Evolutionary conservation across 2,888 invertebrate species (phyloP).

Genomic region (Clivina fossor): DNA sequence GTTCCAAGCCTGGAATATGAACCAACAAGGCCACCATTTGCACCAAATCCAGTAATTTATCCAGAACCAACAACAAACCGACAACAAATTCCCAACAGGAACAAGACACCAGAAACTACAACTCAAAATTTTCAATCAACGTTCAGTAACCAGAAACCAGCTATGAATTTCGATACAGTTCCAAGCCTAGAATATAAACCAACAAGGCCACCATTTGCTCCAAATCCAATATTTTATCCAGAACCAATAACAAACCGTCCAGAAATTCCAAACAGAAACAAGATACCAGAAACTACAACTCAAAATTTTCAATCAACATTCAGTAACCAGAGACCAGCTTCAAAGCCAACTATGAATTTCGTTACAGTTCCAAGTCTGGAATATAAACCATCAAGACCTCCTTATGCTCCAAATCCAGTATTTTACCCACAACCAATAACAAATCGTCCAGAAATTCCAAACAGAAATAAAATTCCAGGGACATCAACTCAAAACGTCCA

Average conservation of each 20-base stretch:
- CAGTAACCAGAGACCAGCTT: conserved; percentile 9
- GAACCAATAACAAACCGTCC: conserved; percentile 5
- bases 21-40: not conserved
- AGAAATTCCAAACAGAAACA: conserved; percentile 4
- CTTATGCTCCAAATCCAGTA: conserved; percentile 12
- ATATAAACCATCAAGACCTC: conserved; percentile 12
- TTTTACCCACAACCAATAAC: conserved; percentile 12
- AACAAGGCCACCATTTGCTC: conserved; percentile 15
- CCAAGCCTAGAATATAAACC: conserved; percentile 21
- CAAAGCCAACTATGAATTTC: conserved; percentile 1
- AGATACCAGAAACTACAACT: conserved; percentile 2
- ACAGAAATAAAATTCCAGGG: no score
- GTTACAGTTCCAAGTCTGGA: not conserved
- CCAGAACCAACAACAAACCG: not conserved
- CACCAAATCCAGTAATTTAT: not conserved
- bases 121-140: not conserved
- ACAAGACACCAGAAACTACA: not conserved
- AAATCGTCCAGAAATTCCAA: not conserved
- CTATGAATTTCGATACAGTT: no score
- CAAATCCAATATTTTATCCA: conserved; percentile 13
- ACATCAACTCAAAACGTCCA: conserved; percentile 39
- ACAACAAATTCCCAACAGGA: not conserved
- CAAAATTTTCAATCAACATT: no score
- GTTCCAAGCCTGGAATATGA: not conserved
- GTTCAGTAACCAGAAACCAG: no score